Evolutionary conservation across 2,113 vertebrate genomes (phyloP).

Genomic region (Pachypanchax playfairii): DNA sequence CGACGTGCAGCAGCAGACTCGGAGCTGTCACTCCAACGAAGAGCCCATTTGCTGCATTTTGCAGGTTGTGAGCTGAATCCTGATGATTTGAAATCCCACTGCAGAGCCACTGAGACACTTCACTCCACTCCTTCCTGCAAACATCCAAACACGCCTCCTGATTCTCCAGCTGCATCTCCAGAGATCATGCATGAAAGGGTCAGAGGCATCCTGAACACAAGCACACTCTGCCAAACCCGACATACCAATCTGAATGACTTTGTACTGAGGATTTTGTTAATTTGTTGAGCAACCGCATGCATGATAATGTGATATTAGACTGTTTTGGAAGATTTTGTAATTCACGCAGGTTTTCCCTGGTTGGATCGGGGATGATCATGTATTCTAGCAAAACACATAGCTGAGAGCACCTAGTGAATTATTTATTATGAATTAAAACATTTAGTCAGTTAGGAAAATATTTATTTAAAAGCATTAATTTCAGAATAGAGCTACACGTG

Average conservation of each 20-base stretch:
- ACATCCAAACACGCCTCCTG: neutral
- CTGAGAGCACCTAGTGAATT: slow-evolving; percentile 71
- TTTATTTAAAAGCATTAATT: slow-evolving; percentile 57
- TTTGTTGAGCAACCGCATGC: slow-evolving; percentile 38
- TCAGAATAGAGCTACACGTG: slow-evolving; percentile 17
- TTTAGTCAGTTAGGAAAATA: slow-evolving; percentile 59
- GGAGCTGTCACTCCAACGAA: slow-evolving; percentile 73
- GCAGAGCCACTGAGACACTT: slow-evolving; percentile 25
- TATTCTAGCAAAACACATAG: slow-evolving; percentile 66
- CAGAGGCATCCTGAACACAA: slow-evolving; percentile 49
- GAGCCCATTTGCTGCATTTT: slow-evolving; percentile 77
- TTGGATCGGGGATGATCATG: slow-evolving; percentile 51
- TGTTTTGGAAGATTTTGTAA: slow-evolving; percentile 30
- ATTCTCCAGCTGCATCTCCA: slow-evolving; percentile 12
- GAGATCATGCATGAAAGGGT: slow-evolving; percentile 46
- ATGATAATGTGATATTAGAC: slow-evolving; percentile 62
- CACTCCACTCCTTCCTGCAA: neutral
- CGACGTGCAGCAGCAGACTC: slow-evolving; percentile 65
- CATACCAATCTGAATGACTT: slow-evolving; percentile 41
- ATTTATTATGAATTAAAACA: slow-evolving; percentile 72
- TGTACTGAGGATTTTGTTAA: slow-evolving; percentile 29
- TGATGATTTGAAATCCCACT: slow-evolving; percentile 66
- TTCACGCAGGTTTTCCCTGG: slow-evolving; percentile 43
- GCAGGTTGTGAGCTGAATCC: slow-evolving; percentile 74
- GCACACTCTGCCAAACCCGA: slow-evolving; percentile 20